These are phyloP conservation scores for Sigmodon hispidus DNA, from an alignment of 2,113 vertebrate genomes.

Conservation along the genomic window DNA sequence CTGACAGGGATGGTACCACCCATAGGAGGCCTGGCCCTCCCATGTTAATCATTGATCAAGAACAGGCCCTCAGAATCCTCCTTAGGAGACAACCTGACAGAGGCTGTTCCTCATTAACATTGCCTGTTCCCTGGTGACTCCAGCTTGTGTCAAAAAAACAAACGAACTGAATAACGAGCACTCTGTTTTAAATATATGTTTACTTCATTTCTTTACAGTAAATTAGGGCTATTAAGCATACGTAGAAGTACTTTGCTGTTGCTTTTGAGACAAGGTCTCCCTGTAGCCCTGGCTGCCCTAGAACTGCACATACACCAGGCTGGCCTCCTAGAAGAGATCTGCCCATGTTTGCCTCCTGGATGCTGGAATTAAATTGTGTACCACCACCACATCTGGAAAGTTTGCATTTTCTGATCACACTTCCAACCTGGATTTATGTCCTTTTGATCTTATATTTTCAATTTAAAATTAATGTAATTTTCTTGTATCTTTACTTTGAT, in stretches of 20 bases:
- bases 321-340: neutral
- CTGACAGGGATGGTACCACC: neutral
- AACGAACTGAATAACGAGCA: neutral
- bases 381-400: neutral
- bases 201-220: conserved; percentile 13
- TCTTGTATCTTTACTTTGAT: neutral
- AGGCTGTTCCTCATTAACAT: neutral
- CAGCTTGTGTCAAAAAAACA: neutral
- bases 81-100: neutral
- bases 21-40: neutral
- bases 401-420: neutral
- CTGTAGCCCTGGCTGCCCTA: neutral
- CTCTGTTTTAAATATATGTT: neutral
- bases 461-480: neutral
- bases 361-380: neutral
- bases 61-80: neutral
- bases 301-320: neutral
- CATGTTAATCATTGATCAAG: neutral
- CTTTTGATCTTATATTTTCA: neutral
- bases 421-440: neutral
- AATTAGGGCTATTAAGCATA: neutral
- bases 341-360: neutral
- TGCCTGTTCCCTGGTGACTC: neutral
- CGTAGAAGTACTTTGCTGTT: neutral
- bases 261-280: neutral